Conservation (phyloP, 1,140 invertebrate genomes). For the Akabosia matsudoensis region DNA sequence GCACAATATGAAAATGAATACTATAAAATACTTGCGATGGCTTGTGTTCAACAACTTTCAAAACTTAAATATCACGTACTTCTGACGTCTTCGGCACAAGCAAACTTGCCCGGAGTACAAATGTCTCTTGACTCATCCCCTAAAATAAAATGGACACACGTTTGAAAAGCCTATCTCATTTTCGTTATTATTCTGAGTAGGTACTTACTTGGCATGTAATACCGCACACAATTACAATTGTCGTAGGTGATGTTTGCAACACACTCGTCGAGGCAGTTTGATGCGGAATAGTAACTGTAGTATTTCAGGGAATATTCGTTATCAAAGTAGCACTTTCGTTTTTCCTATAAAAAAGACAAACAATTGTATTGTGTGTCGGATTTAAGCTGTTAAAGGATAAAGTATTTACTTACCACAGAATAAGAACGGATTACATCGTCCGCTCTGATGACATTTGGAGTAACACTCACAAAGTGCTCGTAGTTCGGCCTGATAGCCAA, state of each 20-base stretch:
- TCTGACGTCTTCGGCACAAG: conserved; percentile 1
- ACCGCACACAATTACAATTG: conserved; percentile 30
- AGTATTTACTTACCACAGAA: conserved; percentile 14
- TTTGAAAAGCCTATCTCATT: not conserved
- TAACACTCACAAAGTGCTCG: conserved; percentile 37
- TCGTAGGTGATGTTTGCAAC: conserved; percentile 12
- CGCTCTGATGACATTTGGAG: conserved; percentile 41
- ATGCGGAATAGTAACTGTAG: conserved; percentile 26
- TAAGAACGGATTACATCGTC: conserved; percentile 20
- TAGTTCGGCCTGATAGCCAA: conserved; percentile 37
- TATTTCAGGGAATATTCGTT: conserved; percentile 21
- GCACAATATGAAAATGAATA: no score
- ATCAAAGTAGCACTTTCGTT: conserved; percentile 31
- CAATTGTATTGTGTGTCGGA: no score
- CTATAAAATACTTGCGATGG: no score
- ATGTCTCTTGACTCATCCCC: not conserved
- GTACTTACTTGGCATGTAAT: conserved; percentile 45
- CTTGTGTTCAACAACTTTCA: no score
- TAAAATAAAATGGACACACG: not conserved
- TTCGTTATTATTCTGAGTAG: no score
- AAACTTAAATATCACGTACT: no score
- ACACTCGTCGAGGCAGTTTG: conserved; percentile 25
- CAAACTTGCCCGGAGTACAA: not conserved
- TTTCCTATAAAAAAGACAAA: not conserved
- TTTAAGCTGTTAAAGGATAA: not conserved